A percentile compares a stretch with the other conserved stretches of the same genome.
Evolutionary conservation across 2,888 invertebrate genomes (phyloP).

Genomic region (Frankliniella fusca): DNA sequence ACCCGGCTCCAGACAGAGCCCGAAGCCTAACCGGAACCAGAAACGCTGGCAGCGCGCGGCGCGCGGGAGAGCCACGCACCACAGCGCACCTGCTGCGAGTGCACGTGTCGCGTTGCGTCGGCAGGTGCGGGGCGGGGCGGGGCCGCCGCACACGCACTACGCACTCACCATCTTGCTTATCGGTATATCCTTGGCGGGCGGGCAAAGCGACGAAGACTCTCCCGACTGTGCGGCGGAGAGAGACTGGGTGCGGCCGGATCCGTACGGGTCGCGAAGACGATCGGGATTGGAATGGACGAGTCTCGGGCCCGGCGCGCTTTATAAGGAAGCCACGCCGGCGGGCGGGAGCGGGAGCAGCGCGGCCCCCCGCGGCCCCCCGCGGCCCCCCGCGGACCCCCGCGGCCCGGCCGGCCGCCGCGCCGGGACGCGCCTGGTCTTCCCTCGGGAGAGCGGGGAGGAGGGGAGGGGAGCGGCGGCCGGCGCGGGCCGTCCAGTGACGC

Average conservation of each 20-base stretch:
- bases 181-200: not conserved
- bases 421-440: not conserved
- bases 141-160: not conserved
- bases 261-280: not conserved
- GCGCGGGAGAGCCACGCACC: not conserved
- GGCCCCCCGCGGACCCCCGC: not conserved
- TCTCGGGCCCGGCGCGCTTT: not conserved
- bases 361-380: not conserved
- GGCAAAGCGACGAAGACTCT: not conserved
- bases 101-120: not conserved
- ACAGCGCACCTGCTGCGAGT: not conserved
- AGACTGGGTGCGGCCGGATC: not conserved
- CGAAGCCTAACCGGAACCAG: not conserved
- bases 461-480: too few relatives aligned
- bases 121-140: not conserved
- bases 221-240: not conserved
- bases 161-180: conserved; percentile 10
- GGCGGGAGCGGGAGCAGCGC: not conserved
- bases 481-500: not conserved
- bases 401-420: not conserved
- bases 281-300: not conserved
- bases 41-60: not conserved
- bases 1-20: too few relatives aligned
- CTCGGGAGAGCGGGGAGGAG: too few relatives aligned
- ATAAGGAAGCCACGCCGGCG: not conserved